These are phyloP conservation scores for Trachops cirrhosus DNA, from an alignment of 2,797 vertebrate genomes.

Conservation along the genomic window DNA sequence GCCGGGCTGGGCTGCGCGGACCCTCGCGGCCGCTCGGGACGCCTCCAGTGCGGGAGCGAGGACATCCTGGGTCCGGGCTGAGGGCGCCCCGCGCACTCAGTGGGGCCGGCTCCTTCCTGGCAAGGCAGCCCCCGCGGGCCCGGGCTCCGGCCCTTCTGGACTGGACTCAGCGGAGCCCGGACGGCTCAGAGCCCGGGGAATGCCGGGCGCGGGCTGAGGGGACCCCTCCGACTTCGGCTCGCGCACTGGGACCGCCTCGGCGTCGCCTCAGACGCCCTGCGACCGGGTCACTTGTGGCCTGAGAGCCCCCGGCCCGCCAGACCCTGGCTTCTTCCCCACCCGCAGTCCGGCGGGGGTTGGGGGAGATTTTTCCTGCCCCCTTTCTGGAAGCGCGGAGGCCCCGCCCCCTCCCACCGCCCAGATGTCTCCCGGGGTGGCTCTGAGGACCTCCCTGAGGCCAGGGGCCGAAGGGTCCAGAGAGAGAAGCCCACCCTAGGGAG, in stretches of 20 bases:
- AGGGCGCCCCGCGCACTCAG: not conserved
- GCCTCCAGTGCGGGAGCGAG: conserved; percentile 16
- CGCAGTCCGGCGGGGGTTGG: not conserved
- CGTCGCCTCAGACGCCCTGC: not conserved
- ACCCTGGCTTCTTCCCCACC: not conserved
- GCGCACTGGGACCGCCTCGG: conserved; percentile 20
- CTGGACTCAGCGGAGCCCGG: conserved; percentile 35
- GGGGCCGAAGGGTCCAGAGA: conserved; percentile 65
- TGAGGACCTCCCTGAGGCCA: conserved; percentile 62
- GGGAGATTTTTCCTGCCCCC: conserved; percentile 13
- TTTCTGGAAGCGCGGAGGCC: conserved; percentile 44
- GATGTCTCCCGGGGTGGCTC: conserved; percentile 46
- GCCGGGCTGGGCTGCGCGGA: not conserved
- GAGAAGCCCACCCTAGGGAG: conserved; percentile 72
- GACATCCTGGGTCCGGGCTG: conserved; percentile 34
- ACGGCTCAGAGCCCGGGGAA: conserved; percentile 22
- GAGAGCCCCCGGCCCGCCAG: not conserved
- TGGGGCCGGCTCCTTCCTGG: not conserved
- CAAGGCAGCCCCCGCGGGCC: not conserved
- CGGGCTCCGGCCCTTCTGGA: not conserved
- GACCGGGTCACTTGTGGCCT: conserved; percentile 72
- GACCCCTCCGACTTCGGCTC: conserved; percentile 54
- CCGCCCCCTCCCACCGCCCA: conserved; percentile 67
- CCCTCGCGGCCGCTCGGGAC: conserved; percentile 31
- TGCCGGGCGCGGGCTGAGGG: conserved; percentile 56